A percentile compares a stretch with the other conserved stretches of the same genome.
phyloP scores from a whole-genome alignment of 2,797 vertebrate genomes.

The Prunella strophiata region DNA sequence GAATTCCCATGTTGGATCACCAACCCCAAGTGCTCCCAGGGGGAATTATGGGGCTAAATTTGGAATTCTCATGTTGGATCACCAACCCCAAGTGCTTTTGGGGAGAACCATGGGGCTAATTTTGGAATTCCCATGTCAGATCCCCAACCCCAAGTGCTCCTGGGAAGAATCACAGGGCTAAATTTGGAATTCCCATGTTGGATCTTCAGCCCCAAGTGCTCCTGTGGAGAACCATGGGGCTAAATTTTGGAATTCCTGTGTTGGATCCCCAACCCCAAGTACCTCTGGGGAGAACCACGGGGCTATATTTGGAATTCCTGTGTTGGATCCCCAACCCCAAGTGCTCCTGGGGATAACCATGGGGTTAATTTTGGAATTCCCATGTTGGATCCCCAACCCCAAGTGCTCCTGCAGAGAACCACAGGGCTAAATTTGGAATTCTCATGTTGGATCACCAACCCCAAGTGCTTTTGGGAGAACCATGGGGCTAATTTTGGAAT shows the following conservation, averaged over 20 bases:
- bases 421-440: rapidly evolving
- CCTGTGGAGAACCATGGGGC: rapidly evolving
- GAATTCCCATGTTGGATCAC: rapidly evolving
- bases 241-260: not conserved
- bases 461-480: not conserved
- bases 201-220: not conserved
- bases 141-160: no score
- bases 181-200: rapidly evolving
- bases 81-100: no score
- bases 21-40: no score
- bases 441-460: rapidly evolving
- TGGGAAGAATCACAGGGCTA: rapidly evolving
- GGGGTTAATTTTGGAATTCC: rapidly evolving
- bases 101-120: rapidly evolving
- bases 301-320: rapidly evolving
- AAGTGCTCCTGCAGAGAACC: rapidly evolving
- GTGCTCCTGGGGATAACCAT: rapidly evolving
- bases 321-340: not conserved
- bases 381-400: not conserved
- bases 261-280: no score
- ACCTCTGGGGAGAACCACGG: rapidly evolving
- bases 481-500: rapidly evolving
- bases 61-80: rapidly evolving
- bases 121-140: rapidly evolving
- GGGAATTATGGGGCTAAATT: rapidly evolving